These are phyloP conservation scores for Caenorhabditis sinica DNA, from an alignment of 2,888 invertebrate species.

Conservation along the genomic window DNA sequence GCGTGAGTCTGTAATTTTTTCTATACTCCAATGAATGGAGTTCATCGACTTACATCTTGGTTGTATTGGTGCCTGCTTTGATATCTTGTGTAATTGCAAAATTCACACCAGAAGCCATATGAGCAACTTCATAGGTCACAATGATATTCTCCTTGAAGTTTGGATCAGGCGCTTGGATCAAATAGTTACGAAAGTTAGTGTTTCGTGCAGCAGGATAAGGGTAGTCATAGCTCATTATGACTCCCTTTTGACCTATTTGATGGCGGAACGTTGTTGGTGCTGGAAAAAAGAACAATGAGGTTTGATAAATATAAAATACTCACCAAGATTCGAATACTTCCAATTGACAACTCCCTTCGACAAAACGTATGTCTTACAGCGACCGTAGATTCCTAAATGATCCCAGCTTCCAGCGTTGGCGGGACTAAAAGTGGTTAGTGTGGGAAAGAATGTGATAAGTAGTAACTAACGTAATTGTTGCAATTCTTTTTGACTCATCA, in stretches of 20 bases:
- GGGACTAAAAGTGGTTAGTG: conserved; percentile 20
- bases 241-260: conserved; percentile 39
- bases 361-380: conserved; percentile 42
- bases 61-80: neutral
- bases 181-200: neutral
- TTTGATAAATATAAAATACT: neutral
- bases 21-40: too few species aligned
- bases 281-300: neutral
- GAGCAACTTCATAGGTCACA: conserved; percentile 44
- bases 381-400: conserved; percentile 28
- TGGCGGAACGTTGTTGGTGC: neutral
- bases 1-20: conserved; percentile 22
- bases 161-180: conserved; percentile 35
- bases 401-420: conserved; percentile 30
- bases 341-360: conserved; percentile 46
- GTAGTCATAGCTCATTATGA: conserved; percentile 39
- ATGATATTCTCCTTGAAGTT: conserved; percentile 30
- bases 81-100: conserved; percentile 17
- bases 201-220: conserved; percentile 1
- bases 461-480: conserved; percentile 44
- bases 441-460: too few species aligned
- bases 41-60: conserved; percentile 13
- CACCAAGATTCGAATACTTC: conserved; percentile 1
- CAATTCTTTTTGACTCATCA: conserved; percentile 19
- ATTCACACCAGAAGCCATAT: neutral